Percentiles rank a stretch among this genome's conserved stretches.
phyloP scores from a whole-genome alignment of 2,888 invertebrate genomes.

The Dasypolia templi region DNA sequence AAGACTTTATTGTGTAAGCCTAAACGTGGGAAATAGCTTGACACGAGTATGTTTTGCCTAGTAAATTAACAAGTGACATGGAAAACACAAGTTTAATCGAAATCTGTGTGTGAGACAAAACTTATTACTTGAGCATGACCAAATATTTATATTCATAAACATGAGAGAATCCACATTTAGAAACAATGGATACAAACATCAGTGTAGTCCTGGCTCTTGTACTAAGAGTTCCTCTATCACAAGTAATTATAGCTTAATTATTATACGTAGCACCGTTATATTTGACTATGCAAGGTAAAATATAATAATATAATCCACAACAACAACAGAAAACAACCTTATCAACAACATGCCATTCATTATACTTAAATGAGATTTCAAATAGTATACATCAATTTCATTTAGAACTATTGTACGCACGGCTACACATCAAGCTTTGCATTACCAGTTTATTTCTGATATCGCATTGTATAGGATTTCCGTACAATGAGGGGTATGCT shows the following conservation, averaged over 20 bases:
- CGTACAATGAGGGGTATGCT: no score
- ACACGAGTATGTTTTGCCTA: constrained; percentile 62
- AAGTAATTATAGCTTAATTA: no score
- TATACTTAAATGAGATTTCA: not conserved
- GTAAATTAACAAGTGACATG: constrained; percentile 81
- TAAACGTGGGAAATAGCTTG: constrained; percentile 63
- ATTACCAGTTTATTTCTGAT: no score
- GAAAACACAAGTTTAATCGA: constrained; percentile 78
- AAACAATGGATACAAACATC: not conserved
- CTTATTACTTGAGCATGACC: constrained; percentile 9
- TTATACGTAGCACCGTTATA: no score
- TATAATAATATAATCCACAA: no score
- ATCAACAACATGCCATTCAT: not conserved
- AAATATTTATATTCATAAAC: constrained; percentile 8
- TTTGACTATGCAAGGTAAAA: no score
- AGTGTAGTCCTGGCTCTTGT: no score
- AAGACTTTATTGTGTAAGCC: constrained; percentile 60
- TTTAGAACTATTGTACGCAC: not conserved
- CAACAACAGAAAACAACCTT: not conserved
- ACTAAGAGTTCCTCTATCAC: no score
- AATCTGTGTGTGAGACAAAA: constrained; percentile 34
- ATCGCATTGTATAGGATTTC: no score
- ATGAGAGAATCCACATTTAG: not conserved
- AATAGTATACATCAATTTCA: not conserved
- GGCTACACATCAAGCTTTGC: no score